Base-by-base conservation (phyloP, 2,888 invertebrate genomes). In the Helleia helle region DNA sequence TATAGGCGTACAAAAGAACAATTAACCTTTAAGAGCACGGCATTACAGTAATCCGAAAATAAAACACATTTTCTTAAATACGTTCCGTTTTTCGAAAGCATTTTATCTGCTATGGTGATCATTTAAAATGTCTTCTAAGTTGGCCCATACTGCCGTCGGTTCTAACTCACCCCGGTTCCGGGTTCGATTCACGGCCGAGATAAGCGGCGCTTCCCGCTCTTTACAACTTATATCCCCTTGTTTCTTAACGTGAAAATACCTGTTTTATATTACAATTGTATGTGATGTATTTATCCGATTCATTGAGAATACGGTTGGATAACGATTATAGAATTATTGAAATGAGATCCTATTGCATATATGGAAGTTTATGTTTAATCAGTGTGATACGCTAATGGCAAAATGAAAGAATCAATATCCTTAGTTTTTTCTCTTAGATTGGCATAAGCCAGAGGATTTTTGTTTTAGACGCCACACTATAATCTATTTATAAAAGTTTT, bases 151-250 rank as follows among this genome's bases (percentile, higher is more conserved):
- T 24, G 42, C 37, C 40, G 30, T 40, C 30, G 40, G 40, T 40
- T 31, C 38, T 30, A 42, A 36, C 40, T 38, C 38, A 42, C 39
- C 41, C 18, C 14, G 37, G 44, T 47, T 47, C 47, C 47, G 44
- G 47, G 47, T 47, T 47, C 44, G 47, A 47, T 49, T 40, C 44
- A 49, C 44, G 47, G 41, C 42, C 17, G 25, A 40, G 40, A 40
- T 40, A 40, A 40, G 39, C 24, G 22, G 15, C 31, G 40, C 40
- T 40, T 40, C 40, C 40, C 40, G 40, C 40, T 40, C 40, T 30
- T 25, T 31, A 31, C 31, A 24, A 40, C 31, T 40, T 40, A 31
- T 40, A 40, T 40, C 31, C 31, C 40, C 31, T 14, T 26, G 25
- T 40, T 31, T 18, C 12, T 34, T 22, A 8, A 18, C 12, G 22